phyloP scores from a whole-genome alignment of 35 echinoderm and acorn worm species.

The Holothuria glaberrima region DNA sequence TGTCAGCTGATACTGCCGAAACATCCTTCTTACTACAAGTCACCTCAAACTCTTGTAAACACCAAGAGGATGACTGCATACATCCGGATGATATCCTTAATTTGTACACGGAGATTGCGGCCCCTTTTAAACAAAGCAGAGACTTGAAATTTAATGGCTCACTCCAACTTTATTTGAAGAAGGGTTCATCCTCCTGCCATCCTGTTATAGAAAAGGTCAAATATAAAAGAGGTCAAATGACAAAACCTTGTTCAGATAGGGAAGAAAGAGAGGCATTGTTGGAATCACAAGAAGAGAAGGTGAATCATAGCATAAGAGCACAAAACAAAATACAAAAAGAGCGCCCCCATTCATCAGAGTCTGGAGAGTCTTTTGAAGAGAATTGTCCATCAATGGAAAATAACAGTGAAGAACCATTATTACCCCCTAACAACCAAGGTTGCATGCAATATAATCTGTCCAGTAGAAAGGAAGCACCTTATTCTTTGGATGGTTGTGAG shows the following conservation, averaged over 20 bases:
- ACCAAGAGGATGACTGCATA: conserved; percentile 6
- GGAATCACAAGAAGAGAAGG: neutral
- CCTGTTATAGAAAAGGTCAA: neutral
- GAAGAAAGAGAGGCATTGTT: conserved; percentile 18
- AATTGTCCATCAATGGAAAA: neutral
- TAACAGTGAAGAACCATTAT: neutral
- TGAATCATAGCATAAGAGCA: neutral
- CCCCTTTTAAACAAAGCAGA: conserved; percentile 18
- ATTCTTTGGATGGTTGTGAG: neutral
- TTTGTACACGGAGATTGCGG: conserved; percentile 38
- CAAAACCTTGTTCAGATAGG: neutral
- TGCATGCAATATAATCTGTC: neutral
- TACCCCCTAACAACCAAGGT: neutral
- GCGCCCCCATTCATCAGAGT: neutral
- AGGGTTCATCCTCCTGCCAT: neutral
- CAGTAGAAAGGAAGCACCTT: neutral
- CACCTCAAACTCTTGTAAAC: neutral
- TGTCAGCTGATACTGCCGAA: no score
- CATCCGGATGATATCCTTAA: conserved; percentile 23
- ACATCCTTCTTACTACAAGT: no score
- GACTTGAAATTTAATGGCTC: conserved; percentile 28
- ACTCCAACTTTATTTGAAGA: conserved; percentile 37
- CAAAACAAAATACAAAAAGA: neutral
- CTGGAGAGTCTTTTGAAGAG: neutral
- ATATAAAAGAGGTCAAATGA: neutral